Conservation (phyloP, 2,797 vertebrate genomes). For the Gorsachius magnificus region DNA sequence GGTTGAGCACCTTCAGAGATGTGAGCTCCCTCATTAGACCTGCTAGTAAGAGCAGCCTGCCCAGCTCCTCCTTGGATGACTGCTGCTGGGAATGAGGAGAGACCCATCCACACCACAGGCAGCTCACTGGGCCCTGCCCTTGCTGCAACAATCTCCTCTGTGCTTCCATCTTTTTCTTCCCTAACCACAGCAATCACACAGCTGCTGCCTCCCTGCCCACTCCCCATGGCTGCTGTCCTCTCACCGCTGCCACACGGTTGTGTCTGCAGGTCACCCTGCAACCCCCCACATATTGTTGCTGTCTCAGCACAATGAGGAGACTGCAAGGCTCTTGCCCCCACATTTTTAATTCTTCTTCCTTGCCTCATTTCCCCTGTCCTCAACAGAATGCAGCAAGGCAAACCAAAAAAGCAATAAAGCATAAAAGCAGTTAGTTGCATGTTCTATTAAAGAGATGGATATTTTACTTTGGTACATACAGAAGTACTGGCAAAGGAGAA, state of each 20-base stretch:
- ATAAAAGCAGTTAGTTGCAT: background rate
- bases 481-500: background rate
- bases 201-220: background rate
- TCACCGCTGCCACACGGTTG: fast-evolving
- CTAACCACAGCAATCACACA: fast-evolving
- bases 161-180: background rate
- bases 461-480: background rate
- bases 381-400: background rate
- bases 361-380: background rate
- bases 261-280: background rate
- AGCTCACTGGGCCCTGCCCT: background rate
- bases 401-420: background rate
- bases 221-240: background rate
- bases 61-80: background rate
- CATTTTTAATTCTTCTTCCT: background rate
- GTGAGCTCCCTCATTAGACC: fast-evolving
- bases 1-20: background rate
- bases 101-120: fast-evolving
- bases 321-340: background rate
- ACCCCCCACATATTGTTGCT: fast-evolving
- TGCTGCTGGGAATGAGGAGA: background rate
- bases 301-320: background rate
- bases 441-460: background rate
- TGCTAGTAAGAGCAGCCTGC: background rate
- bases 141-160: background rate